These are phyloP conservation scores for Whitmania pigra DNA, from an alignment of 1,140 invertebrate genomes.

Conservation along the genomic window DNA sequence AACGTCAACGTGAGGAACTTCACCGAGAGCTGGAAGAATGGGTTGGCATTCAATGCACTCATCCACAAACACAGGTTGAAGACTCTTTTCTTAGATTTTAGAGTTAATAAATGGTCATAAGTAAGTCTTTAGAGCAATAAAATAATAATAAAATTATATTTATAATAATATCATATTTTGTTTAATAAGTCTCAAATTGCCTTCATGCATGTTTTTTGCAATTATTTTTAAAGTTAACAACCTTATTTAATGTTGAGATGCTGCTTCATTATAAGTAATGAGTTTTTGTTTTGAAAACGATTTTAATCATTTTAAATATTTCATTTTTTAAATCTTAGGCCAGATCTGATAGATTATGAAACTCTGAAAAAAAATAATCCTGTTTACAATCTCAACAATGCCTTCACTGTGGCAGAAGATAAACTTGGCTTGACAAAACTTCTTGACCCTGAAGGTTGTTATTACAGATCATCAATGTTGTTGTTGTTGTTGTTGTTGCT, in stretches of 20 bases:
- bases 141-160: too few relatives aligned
- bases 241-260: too few relatives aligned
- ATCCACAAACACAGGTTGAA: constrained; percentile 80
- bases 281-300: too few relatives aligned
- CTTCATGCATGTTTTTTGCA: too few relatives aligned
- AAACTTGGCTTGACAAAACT: constrained; percentile 88
- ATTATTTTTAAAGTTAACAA: too few relatives aligned
- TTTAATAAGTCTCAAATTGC: too few relatives aligned
- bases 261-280: too few relatives aligned
- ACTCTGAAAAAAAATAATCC: constrained; percentile 87
- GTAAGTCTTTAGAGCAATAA: neutral
- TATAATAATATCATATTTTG: too few relatives aligned
- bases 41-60: constrained; percentile 95
- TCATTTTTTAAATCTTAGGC: constrained; percentile 43
- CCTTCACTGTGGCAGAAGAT: constrained; percentile 92
- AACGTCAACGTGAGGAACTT: constrained; percentile 99
- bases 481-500: too few relatives aligned
- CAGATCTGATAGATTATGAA: constrained; percentile 92
- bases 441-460: constrained; percentile 78
- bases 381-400: constrained; percentile 91
- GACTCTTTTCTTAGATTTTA: neutral
- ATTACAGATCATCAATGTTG: neutral
- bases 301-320: too few relatives aligned
- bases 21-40: constrained; percentile 96
- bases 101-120: neutral